These are phyloP conservation scores for Cairina moschata DNA, from an alignment of 2,113 vertebrate species.

Conservation along the genomic window DNA sequence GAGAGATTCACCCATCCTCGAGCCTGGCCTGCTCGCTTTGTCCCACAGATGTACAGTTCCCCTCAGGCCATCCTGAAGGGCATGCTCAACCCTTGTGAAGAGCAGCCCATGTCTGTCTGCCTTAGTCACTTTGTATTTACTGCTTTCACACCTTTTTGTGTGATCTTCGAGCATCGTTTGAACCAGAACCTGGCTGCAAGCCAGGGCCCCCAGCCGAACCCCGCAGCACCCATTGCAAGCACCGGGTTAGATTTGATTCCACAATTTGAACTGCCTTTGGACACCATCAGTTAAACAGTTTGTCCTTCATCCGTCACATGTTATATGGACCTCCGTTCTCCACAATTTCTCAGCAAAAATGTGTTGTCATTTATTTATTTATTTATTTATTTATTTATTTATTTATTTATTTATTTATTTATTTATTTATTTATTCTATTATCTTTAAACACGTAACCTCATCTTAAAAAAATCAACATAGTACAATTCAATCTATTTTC, in stretches of 20 bases:
- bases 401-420: background rate
- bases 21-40: background rate
- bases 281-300: background rate
- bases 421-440: background rate
- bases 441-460: background rate
- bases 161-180: background rate
- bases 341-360: background rate
- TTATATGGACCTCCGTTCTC: background rate
- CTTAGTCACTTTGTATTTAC: background rate
- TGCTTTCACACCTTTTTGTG: background rate
- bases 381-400: background rate
- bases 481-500: background rate
- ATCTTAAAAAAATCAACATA: background rate
- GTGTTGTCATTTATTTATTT: background rate
- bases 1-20: background rate
- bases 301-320: background rate
- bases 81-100: background rate
- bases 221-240: background rate
- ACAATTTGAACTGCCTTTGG: background rate
- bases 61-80: background rate
- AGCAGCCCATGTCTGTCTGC: background rate
- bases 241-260: background rate
- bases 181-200: background rate
- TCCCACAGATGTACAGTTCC: background rate
- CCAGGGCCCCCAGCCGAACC: background rate